phyloP scores from a whole-genome alignment of 2,113 vertebrate genomes.

The Todiramphus chloris region DNA sequence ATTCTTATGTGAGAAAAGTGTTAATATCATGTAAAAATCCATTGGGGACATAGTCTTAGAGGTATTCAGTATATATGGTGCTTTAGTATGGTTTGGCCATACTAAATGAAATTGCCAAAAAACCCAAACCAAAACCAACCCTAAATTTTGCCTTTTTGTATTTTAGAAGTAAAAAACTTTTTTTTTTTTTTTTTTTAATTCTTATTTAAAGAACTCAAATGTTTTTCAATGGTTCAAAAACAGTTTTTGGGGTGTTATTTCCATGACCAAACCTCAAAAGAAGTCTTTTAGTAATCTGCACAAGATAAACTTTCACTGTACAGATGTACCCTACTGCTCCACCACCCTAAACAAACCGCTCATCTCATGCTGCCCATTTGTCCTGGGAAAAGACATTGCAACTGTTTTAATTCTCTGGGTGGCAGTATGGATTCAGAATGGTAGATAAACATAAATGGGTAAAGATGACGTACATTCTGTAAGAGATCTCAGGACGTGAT shows the following conservation, averaged over 20 bases:
- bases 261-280: neutral
- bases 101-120: neutral
- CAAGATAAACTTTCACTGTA: neutral
- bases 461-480: neutral
- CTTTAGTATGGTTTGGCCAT: neutral
- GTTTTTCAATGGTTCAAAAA: neutral
- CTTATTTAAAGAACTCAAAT: neutral
- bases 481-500: neutral
- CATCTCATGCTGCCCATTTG: neutral
- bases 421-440: neutral
- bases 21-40: neutral
- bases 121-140: accelerated
- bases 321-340: too few species aligned
- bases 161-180: neutral
- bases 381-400: neutral
- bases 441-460: neutral
- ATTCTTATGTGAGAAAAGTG: neutral
- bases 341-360: neutral
- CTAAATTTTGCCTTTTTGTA: neutral
- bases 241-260: neutral
- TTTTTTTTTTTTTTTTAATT: neutral
- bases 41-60: neutral
- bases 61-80: neutral
- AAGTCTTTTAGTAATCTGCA: neutral
- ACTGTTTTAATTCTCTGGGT: neutral